Evolutionary conservation across 2,797 vertebrate species (phyloP), one percentile per base, ranked within the genome.

Genomic region (Aselliscus stoliczkanus): DNA sequence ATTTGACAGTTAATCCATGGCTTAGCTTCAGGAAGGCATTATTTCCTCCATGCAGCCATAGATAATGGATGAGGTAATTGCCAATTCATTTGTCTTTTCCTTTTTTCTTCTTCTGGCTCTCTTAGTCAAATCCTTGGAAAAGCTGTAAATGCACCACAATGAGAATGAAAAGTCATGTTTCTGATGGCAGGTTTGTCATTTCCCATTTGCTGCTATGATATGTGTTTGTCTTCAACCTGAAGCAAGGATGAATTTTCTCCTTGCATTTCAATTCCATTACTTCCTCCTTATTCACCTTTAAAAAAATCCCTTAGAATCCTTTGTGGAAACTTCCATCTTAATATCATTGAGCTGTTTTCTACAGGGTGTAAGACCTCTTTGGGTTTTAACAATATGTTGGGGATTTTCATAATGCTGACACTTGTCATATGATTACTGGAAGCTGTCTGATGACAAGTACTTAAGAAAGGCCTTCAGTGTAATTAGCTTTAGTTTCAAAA

Each of bases 1-100:
- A 93, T 97, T 96, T 96, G 94, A 96, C 93, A 95, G 91, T 47
- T 95, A 97, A 96, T 96, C 97, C 80, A 85, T 97, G 93, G 69
- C 37, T 29, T 21, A 47, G 79, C 86, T 95, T 91, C 64, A 67
- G 95, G 62, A 94, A 95, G 69, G 81, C 67, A 77, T 96, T 94
- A 84, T 95, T 96, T 97, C 75, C 56, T 95, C 67, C 67, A 72
- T 79, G 67, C 93, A 90, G 52, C 82, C 64, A 52, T 27, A 94
- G 93, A 94, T 95, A 96, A 97, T 95, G 84, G 67, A 96, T 92
- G 89, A 96, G 80, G 69, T 94, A 56, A 94, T 96, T 97, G 97
- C 72, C 87, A 96, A 94, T 95, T 93, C 80, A 95, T 97, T 97
- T 96, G 72, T 96, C 94, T 96, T 94, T 88, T 96, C 47, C 56